Percentiles rank a stretch among this genome's conserved stretches.
Evolutionary conservation across 2,888 invertebrate species (phyloP).

Genomic region (Troides oblongomaculatus): DNA sequence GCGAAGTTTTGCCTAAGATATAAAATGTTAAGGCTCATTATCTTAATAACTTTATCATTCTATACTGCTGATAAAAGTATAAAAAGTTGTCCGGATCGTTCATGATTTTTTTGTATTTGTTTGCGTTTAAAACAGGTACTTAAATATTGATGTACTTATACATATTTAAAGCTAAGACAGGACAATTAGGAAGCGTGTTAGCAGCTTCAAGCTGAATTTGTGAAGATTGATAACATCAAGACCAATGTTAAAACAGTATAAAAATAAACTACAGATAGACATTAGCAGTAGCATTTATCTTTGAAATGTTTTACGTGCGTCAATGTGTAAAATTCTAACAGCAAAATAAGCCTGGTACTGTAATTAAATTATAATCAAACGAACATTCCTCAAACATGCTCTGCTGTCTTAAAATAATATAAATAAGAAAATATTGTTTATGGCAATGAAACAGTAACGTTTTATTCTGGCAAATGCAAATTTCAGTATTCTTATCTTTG

Average conservation of each 20-base stretch:
- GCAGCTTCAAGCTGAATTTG: constrained; percentile 20
- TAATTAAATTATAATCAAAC: constrained; percentile 8
- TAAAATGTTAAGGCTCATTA: no score
- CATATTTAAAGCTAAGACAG: constrained; percentile 3
- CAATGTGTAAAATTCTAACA: constrained; percentile 40
- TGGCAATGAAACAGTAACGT: constrained; percentile 5
- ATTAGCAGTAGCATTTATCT: constrained; percentile 42
- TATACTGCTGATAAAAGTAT: no score
- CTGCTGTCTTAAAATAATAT: constrained; percentile 4
- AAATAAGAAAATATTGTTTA: constrained; percentile 13
- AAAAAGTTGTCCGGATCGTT: no score
- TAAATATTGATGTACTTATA: not conserved
- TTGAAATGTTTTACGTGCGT: constrained; percentile 46
- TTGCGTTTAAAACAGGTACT: not conserved
- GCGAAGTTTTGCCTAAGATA: no score
- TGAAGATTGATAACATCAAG: constrained; percentile 37
- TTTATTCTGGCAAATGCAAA: not conserved
- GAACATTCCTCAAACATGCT: constrained; percentile 6
- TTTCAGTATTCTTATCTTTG: no score
- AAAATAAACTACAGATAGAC: constrained; percentile 47
- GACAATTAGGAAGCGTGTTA: not conserved
- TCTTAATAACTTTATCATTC: no score
- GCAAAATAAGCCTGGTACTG: constrained; percentile 22
- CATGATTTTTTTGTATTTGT: no score
- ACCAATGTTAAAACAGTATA: constrained; percentile 40